A percentile compares a stretch with the other conserved stretches of the same genome.
phyloP scores from a whole-genome alignment of 2,797 vertebrate species.

The Salarias fasciatus region DNA sequence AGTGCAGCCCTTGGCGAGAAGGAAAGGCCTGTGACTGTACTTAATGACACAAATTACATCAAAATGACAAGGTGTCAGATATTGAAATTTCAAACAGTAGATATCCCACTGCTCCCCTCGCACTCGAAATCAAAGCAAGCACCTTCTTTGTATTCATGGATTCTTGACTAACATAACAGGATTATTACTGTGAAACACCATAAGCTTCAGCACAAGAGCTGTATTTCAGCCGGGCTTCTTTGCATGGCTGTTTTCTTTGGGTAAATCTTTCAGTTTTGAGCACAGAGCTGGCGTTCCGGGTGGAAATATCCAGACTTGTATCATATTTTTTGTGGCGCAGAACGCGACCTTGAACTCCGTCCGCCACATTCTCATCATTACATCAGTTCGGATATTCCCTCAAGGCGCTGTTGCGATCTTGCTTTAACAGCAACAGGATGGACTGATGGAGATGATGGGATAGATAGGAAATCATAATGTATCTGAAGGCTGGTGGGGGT shows the following conservation, averaged over 20 bases:
- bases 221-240: constrained; percentile 51
- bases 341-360: too few species aligned
- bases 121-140: constrained; percentile 63
- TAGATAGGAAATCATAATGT: too few species aligned
- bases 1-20: constrained; percentile 30
- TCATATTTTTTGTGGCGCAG: too few species aligned
- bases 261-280: neutral
- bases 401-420: too few species aligned
- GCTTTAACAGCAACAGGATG: too few species aligned
- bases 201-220: constrained; percentile 48
- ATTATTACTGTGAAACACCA: constrained; percentile 68
- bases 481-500: too few species aligned
- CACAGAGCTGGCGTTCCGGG: constrained; percentile 7
- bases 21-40: constrained; percentile 47
- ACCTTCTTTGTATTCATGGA: constrained; percentile 71
- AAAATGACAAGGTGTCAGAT: constrained; percentile 61
- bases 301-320: neutral
- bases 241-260: constrained; percentile 40
- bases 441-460: too few species aligned
- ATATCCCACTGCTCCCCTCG: constrained; percentile 45
- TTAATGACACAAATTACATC: constrained; percentile 65
- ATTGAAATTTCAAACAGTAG: constrained; percentile 56
- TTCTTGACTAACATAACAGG: constrained; percentile 62
- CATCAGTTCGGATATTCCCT: too few species aligned
- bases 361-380: too few species aligned